Base-by-base conservation (phyloP, 1,140 invertebrate genomes). In the Drosophila repleta region DNA sequence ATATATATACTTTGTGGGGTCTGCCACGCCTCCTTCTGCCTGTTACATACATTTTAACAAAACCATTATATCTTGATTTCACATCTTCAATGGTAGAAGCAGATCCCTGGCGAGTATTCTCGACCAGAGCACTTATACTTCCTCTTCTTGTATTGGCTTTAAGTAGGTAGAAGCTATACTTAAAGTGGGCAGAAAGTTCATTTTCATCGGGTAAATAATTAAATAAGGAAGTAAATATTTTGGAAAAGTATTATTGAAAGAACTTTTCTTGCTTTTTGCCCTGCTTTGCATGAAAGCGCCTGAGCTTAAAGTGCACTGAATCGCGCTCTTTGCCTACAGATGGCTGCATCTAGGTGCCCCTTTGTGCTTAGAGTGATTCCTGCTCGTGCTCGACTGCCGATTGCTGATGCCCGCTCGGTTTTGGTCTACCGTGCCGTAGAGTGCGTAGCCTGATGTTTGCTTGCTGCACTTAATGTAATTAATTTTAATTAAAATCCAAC, bases 401-500 rank as follows among this genome's bases (percentile, higher is more conserved):
- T 63, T 62, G 77, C 63, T 51, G 76, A 74, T 63, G 51, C 39
- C 17, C 39, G 39, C n/a, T 43, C 29, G 29, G 6, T 8, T 29
- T 7, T 29, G 29, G 29, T 2, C 24, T 4, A 4, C 4, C 24
- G 24, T 24, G 24, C 8, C 29, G n/a, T 26, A 32, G 51, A 20
- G 52, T 53, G 21, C 55, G 57, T 35, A 76, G 61, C 56, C 87
- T 81, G 82, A 75, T 88, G 79, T 89, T 88, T 89, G 74, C 70
- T 69, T 52, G 74, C 66, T 84, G 84, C 84, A 89, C 84, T 89
- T 89, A 89, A 89, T 89, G 84, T 89, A 89, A 89, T 89, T 89
- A 89, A 89, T 89, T 89, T 89, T 89, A 89, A 89, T 89, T 89
- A 89, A 89, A 89, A 89, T 78, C 79, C 81, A 84, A 64, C 79